Conservation (phyloP, 2,113 vertebrate genomes). For the Myiozetetes cayanensis region DNA sequence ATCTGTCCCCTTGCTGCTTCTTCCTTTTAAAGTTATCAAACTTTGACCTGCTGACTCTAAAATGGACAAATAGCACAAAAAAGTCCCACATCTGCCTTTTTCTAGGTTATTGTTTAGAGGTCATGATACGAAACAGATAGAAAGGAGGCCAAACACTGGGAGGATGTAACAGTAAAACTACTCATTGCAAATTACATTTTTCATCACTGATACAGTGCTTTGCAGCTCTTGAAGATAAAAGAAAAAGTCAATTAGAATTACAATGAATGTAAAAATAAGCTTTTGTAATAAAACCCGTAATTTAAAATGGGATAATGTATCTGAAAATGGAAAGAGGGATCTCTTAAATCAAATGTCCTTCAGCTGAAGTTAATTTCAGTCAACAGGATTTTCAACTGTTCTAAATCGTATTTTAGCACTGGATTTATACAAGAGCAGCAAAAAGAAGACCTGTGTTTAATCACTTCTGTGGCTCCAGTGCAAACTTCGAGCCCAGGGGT, state of each 20-base stretch:
- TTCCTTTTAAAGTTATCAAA: conserved; percentile 29
- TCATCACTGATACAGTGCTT: conserved; percentile 51
- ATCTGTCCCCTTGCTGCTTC: not conserved
- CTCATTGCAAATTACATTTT: conserved; percentile 59
- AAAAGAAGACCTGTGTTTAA: not conserved
- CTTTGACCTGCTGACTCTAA: conserved; percentile 43
- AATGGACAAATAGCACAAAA: conserved; percentile 28
- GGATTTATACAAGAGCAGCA: conserved; percentile 33
- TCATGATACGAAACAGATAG: not conserved
- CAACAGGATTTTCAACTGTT: conserved; percentile 53
- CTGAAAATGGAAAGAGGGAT: conserved; percentile 59
- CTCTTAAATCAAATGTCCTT: conserved; percentile 69
- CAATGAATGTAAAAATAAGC: conserved; percentile 63
- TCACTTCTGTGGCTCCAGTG: not conserved
- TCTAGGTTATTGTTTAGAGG: not conserved
- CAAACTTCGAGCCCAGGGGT: not conserved
- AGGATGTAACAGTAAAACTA: conserved; percentile 36
- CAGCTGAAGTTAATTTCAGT: conserved; percentile 67
- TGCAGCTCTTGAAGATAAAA: conserved; percentile 52
- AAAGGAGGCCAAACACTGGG: conserved; percentile 16
- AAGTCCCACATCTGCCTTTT: not conserved
- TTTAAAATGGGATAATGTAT: conserved; percentile 65
- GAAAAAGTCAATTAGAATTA: conserved; percentile 64
- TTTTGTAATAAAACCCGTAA: conserved; percentile 61
- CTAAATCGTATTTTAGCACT: conserved; percentile 57